These are phyloP conservation scores for Bufo bufo DNA, from an alignment of 2,113 vertebrate genomes.

Conservation along the genomic window DNA sequence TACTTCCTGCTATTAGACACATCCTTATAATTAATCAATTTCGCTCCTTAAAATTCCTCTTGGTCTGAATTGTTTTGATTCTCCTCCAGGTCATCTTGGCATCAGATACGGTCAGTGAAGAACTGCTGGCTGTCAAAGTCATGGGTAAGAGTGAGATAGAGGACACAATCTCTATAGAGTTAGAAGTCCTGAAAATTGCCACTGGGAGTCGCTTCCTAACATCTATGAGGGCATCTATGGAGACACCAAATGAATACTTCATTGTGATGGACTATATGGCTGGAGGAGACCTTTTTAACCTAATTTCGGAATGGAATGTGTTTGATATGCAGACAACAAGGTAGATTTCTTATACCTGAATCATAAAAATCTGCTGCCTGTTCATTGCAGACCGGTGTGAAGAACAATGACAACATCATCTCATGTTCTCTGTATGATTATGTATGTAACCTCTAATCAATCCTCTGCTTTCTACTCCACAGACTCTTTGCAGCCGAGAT, in stretches of 20 bases:
- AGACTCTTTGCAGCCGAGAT: not conserved
- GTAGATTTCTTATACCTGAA: not conserved
- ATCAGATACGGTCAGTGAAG: not conserved
- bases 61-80: not conserved
- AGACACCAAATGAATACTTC: not conserved
- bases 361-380: not conserved
- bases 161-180: not conserved
- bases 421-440: not conserved
- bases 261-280: not conserved
- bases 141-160: not conserved
- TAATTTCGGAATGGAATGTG: too few relatives aligned
- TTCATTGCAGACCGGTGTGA: too few relatives aligned
- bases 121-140: not conserved
- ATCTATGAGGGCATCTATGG: not conserved
- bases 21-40: too few relatives aligned
- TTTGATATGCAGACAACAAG: not conserved
- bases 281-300: too few relatives aligned
- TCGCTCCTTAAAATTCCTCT: too few relatives aligned
- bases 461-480: not conserved
- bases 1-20: too few relatives aligned
- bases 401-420: too few relatives aligned
- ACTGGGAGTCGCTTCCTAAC: not conserved
- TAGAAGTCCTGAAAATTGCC: not conserved
- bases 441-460: not conserved
- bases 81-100: not conserved